Evolutionary conservation across 23 tunicate genomes (phyloP).

Genomic region (Clavelina lepadiformis): DNA sequence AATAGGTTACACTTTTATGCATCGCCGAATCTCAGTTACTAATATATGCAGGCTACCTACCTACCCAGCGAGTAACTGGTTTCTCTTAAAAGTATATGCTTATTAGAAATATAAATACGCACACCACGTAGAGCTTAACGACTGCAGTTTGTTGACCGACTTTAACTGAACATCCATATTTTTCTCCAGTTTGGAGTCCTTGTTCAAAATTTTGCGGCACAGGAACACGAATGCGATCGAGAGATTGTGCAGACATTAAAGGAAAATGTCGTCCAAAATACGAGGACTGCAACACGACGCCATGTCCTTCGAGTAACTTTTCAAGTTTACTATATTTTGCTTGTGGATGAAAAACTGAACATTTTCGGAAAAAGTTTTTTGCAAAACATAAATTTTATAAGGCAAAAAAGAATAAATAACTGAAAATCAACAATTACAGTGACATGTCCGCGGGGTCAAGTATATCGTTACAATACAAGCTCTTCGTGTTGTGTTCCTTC

Average conservation of each 20-base stretch:
- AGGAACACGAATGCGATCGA: conserved; percentile 2
- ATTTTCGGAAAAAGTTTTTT: not conserved
- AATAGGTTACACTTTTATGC: no score
- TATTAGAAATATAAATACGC: no score
- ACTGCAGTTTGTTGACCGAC: no score
- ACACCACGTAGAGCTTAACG: no score
- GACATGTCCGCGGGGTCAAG: conserved; percentile 3
- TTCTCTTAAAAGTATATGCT: no score
- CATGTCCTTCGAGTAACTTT: conserved; percentile 15
- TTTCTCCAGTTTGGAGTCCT: conserved; percentile 10
- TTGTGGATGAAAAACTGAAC: not conserved
- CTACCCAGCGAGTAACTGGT: no score
- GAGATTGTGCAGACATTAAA: not conserved
- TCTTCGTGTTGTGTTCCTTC: conserved; percentile 9
- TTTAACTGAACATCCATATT: not conserved
- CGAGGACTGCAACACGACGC: conserved; percentile 3
- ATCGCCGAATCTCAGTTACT: no score
- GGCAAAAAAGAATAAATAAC: not conserved
- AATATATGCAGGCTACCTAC: no score
- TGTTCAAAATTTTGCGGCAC: conserved; percentile 11
- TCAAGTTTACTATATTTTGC: not conserved
- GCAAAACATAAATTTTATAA: no score
- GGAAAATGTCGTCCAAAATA: not conserved
- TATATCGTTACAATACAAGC: conserved; percentile 17
- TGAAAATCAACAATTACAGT: not conserved